Evolutionary conservation across 2,797 vertebrate species (phyloP).

Genomic region (Acanthopagrus latus): DNA sequence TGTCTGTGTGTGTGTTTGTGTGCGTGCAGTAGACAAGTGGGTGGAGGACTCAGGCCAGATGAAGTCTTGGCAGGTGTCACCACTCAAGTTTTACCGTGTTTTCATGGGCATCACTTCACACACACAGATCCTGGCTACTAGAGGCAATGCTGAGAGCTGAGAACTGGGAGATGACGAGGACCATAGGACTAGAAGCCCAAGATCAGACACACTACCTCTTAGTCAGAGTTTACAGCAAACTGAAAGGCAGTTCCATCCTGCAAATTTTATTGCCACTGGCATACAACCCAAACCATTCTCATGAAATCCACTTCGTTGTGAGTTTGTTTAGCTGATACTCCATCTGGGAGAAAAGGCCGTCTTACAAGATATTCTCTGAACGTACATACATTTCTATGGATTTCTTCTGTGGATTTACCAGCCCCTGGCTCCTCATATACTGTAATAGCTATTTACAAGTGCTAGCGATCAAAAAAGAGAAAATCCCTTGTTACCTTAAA

Average conservation of each 20-base stretch:
- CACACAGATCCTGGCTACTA: conserved; percentile 80
- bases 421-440: conserved; percentile 39
- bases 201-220: conserved; percentile 65
- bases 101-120: conserved; percentile 83
- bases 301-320: conserved; percentile 71
- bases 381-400: conserved; percentile 44
- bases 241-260: conserved; percentile 56
- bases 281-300: conserved; percentile 57
- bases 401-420: conserved; percentile 50
- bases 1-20: conserved; percentile 20
- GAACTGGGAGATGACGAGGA: conserved; percentile 74
- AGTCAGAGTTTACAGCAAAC: conserved; percentile 69
- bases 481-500: conserved; percentile 29
- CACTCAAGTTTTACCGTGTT: conserved; percentile 81
- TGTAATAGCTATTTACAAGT: conserved; percentile 24
- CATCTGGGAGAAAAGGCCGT: conserved; percentile 54
- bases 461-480: conserved; percentile 33
- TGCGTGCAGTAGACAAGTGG: conserved; percentile 65
- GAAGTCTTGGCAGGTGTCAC: conserved; percentile 83
- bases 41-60: conserved; percentile 73
- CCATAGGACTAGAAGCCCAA: conserved; percentile 60
- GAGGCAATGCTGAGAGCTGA: conserved; percentile 77
- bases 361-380: conserved; percentile 48
- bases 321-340: conserved; percentile 74
- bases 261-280: conserved; percentile 66